Percentiles rank a stretch among this genome's conserved stretches.
These are phyloP conservation scores for Diuraphis noxia DNA, from an alignment of 1,140 invertebrate species.

Conservation along the genomic window DNA sequence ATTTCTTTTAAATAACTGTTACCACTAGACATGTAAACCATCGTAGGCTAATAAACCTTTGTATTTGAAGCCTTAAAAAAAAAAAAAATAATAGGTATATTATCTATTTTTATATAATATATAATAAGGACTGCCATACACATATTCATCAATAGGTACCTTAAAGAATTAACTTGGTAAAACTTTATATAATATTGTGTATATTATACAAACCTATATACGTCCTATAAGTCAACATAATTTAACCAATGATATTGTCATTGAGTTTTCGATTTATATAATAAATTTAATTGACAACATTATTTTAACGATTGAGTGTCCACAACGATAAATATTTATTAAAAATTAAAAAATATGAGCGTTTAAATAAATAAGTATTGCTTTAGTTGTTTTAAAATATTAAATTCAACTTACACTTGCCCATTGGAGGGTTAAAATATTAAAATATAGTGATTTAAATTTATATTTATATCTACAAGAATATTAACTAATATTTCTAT, in stretches of 20 bases:
- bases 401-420: not conserved
- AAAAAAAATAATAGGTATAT: too few species aligned
- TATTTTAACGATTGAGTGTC: not conserved
- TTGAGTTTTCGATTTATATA: not conserved
- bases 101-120: too few species aligned
- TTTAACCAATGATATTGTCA: not conserved
- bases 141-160: not conserved
- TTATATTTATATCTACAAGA: not conserved
- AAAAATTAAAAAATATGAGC: not conserved
- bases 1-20: too few species aligned
- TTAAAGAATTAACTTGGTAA: not conserved
- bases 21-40: too few species aligned
- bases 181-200: not conserved
- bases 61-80: too few species aligned
- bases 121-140: not conserved
- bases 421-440: too few species aligned
- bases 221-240: too few species aligned
- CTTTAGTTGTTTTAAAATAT: not conserved
- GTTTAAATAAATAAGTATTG: not conserved
- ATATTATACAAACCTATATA: too few species aligned
- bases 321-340: not conserved
- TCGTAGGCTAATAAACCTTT: too few species aligned
- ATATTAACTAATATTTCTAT: not conserved
- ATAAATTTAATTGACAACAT: not conserved
- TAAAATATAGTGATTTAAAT: not conserved